Evolutionary conservation across 2,888 invertebrate species (phyloP).

Genomic region (Desoria tigrina): DNA sequence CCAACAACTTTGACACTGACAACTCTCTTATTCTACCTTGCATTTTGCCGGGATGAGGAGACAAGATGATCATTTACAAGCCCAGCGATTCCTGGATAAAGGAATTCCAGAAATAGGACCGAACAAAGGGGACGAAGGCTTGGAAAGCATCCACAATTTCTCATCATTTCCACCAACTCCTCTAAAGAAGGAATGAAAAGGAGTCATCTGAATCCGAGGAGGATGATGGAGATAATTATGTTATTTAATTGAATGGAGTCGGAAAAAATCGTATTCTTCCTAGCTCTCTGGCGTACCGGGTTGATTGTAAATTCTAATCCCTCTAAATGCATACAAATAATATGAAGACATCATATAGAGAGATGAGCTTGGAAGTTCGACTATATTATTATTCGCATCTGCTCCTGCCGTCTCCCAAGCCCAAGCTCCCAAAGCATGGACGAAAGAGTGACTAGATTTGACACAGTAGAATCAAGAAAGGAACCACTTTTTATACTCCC

Average conservation of each 20-base stretch:
- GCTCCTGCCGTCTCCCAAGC: slow-evolving; percentile 47
- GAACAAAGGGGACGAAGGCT: neutral
- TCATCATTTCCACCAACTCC: neutral
- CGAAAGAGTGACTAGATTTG: slow-evolving; percentile 24
- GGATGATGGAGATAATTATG: slow-evolving; percentile 4
- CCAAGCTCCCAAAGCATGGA: slow-evolving; percentile 2
- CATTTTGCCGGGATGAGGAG: no score
- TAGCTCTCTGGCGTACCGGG: no score
- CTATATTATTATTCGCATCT: slow-evolving; percentile 37
- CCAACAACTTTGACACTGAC: neutral
- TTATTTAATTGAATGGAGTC: neutral
- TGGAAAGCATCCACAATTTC: neutral
- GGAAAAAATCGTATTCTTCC: slow-evolving; percentile 4
- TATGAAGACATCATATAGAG: slow-evolving; percentile 29
- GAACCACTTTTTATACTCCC: slow-evolving; percentile 47
- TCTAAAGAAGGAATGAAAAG: slow-evolving; percentile 1
- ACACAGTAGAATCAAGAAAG: slow-evolving; percentile 43
- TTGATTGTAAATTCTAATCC: no score
- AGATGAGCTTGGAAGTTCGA: neutral
- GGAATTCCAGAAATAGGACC: slow-evolving; percentile 1
- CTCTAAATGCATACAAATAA: slow-evolving; percentile 1
- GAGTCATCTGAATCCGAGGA: neutral
- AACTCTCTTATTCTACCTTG: neutral
- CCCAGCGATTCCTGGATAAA: neutral
- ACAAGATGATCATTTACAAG: no score